Percentiles rank a stretch among this genome's conserved stretches.
Conservation (phyloP, 2,113 vertebrate genomes). For the Perca fluviatilis region DNA sequence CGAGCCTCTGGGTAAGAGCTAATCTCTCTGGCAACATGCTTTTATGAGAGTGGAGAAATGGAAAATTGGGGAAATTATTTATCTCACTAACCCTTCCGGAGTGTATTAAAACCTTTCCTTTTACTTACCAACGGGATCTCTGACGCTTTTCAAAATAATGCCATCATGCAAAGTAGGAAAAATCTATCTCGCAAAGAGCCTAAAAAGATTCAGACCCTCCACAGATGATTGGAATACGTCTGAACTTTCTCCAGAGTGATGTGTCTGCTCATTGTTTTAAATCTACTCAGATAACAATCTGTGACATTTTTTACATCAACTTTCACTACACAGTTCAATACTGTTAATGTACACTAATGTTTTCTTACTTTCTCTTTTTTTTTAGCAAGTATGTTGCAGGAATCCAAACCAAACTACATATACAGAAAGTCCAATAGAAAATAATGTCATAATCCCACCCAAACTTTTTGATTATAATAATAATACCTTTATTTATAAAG, state of each 20-base stretch:
- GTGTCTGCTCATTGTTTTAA: background rate
- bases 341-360: background rate
- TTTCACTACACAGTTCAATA: background rate
- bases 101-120: constrained; percentile 26
- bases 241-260: constrained; percentile 1
- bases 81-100: constrained; percentile 18
- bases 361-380: background rate
- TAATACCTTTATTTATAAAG: too few relatives aligned
- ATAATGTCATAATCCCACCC: too few relatives aligned
- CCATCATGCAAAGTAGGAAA: constrained; percentile 8
- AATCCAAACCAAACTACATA: too few relatives aligned
- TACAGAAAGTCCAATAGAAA: background rate
- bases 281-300: background rate
- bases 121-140: background rate
- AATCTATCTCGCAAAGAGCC: background rate
- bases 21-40: background rate
- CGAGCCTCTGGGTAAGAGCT: constrained; percentile 13
- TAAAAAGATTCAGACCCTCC: too few relatives aligned
- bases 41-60: constrained; percentile 35
- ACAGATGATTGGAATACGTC: background rate
- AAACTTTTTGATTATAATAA: too few relatives aligned
- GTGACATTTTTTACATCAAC: background rate
- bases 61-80: constrained; percentile 30
- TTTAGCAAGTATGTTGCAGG: background rate
- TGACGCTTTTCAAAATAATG: background rate